These are phyloP conservation scores for Orchesella cincta DNA, from an alignment of 1,140 invertebrate genomes.

Conservation along the genomic window DNA sequence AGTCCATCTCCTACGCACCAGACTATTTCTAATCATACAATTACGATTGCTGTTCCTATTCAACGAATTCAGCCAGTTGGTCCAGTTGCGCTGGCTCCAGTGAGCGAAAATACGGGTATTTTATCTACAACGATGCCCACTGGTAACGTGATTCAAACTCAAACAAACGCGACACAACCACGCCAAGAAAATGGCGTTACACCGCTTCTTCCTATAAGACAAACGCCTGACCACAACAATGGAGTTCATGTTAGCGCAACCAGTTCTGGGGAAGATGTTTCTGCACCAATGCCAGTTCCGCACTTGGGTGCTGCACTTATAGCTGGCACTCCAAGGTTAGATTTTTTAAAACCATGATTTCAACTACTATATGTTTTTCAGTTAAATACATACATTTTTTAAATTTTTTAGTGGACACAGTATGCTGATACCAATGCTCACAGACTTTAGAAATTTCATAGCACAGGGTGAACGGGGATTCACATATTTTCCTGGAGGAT, in stretches of 20 bases:
- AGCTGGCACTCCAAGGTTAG: slow-evolving; percentile 39
- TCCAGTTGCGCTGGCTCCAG: background rate
- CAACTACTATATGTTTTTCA: background rate
- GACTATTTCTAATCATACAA: no score
- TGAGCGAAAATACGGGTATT: background rate
- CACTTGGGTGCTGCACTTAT: slow-evolving; percentile 32
- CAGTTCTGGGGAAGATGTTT: slow-evolving; percentile 42
- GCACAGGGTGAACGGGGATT: slow-evolving; percentile 24
- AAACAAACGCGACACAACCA: background rate
- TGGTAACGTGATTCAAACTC: background rate
- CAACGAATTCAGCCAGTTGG: background rate
- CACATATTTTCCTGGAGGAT: slow-evolving; percentile 31
- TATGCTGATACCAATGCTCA: slow-evolving; percentile 45
- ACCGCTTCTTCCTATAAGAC: background rate
- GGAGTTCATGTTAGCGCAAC: slow-evolving; percentile 34
- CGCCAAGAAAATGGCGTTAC: no score
- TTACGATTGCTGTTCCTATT: background rate
- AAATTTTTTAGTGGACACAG: slow-evolving; percentile 40
- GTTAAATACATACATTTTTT: background rate
- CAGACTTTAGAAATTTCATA: slow-evolving; percentile 39
- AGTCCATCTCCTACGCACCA: slow-evolving; percentile 10
- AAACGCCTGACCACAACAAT: background rate
- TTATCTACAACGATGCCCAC: no score
- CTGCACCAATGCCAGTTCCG: background rate
- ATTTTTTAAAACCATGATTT: background rate